phyloP scores from a whole-genome alignment of 1,140 invertebrate species.

The Drosophila biarmipes region DNA sequence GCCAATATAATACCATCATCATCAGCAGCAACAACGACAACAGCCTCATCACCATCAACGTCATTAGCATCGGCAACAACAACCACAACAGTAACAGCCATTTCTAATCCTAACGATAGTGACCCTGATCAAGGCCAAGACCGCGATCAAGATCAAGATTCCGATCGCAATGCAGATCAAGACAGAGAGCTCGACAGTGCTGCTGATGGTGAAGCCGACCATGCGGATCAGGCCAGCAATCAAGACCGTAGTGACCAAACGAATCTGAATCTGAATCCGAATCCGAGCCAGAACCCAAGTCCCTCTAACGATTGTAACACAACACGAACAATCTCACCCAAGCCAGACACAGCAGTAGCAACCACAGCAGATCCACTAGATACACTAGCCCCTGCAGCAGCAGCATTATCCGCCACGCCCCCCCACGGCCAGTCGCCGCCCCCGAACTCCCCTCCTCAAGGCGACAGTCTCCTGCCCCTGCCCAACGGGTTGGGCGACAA shows the following conservation, averaged over 20 bases:
- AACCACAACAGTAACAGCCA: conserved; percentile 15
- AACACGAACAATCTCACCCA: conserved; percentile 69
- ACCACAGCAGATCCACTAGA: conserved; percentile 5
- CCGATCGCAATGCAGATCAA: conserved; percentile 11
- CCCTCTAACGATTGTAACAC: conserved; percentile 70
- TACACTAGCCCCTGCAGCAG: conserved; percentile 20
- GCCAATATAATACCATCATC: conserved; percentile 47
- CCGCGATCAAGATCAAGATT: conserved; percentile 6
- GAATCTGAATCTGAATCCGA: conserved; percentile 18
- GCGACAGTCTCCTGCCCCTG: conserved; percentile 40
- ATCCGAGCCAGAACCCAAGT: conserved; percentile 32
- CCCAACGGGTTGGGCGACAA: conserved; percentile 59
- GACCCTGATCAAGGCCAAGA: conserved; percentile 11
- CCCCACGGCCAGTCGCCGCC: conserved; percentile 44
- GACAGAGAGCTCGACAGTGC: conserved; percentile 1
- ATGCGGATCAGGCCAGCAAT: conserved; percentile 17
- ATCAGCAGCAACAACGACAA: conserved; percentile 47
- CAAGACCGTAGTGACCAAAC: conserved; percentile 34
- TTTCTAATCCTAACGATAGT: conserved; percentile 25
- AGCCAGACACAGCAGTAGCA: conserved; percentile 36
- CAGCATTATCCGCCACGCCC: conserved; percentile 33
- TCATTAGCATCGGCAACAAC: conserved; percentile 6
- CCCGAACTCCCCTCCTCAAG: conserved; percentile 7
- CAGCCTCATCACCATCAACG: conserved; percentile 13
- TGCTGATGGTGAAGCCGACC: conserved; percentile 16